phyloP scores from a whole-genome alignment of 2,797 vertebrate genomes.

The Eutrigla gurnardus region DNA sequence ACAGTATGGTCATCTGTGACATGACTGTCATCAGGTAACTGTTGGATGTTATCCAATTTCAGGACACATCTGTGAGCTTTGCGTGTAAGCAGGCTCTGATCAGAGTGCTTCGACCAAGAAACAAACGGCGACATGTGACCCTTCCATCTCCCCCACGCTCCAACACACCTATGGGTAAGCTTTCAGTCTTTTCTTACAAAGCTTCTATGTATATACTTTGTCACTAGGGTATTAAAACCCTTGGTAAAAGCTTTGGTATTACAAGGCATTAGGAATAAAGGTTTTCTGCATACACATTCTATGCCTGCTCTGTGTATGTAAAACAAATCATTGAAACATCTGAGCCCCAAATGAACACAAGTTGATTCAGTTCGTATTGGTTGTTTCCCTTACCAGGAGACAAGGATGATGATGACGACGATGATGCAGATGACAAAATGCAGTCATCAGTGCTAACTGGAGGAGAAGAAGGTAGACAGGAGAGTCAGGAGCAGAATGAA shows the following conservation, averaged over 20 bases:
- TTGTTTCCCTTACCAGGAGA: constrained; percentile 85
- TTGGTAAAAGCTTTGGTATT: background rate
- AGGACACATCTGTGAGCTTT: constrained; percentile 98
- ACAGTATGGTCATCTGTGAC: too few relatives aligned
- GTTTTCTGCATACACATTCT: background rate
- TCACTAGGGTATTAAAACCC: background rate
- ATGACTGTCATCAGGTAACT: constrained; percentile 1
- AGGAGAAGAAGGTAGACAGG: constrained; percentile 91
- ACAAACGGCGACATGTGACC: constrained; percentile 96
- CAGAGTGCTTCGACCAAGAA: constrained; percentile 95
- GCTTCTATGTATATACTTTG: background rate
- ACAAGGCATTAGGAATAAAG: background rate
- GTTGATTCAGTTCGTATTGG: background rate
- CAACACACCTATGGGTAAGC: constrained; percentile 97
- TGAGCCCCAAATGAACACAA: background rate
- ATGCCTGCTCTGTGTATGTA: background rate
- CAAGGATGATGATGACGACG: constrained; percentile 97
- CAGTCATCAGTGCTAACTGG: constrained; percentile 91
- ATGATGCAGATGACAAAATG: constrained; percentile 97
- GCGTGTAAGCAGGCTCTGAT: constrained; percentile 99
- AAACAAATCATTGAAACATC: background rate
- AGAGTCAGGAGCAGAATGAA: constrained; percentile 96
- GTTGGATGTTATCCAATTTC: constrained; percentile 37
- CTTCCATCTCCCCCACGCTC: constrained; percentile 97
- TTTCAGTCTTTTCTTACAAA: constrained; percentile 7